These are phyloP conservation scores for Polydrusus tereticollis DNA, from an alignment of 2,888 invertebrate species.

Conservation along the genomic window DNA sequence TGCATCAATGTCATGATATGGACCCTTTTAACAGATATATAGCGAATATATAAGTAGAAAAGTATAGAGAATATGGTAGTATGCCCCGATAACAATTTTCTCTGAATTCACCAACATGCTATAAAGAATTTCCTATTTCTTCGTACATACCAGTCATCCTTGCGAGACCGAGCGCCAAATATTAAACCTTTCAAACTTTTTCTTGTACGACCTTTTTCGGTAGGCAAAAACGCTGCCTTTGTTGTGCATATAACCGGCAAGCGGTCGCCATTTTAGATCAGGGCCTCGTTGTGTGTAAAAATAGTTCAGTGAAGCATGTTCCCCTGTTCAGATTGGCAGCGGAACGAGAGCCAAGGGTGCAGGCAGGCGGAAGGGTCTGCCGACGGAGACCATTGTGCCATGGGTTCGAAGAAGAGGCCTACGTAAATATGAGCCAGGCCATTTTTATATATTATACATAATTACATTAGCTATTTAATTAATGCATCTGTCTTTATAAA, in stretches of 20 bases:
- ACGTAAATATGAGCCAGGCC: constrained; percentile 14
- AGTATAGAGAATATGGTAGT: too few species aligned
- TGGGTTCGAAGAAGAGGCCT: constrained; percentile 20
- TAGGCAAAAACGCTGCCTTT: constrained; percentile 29
- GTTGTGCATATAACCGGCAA: constrained; percentile 23
- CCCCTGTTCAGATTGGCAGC: constrained; percentile 63
- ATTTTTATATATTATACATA: background rate
- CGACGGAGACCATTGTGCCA: constrained; percentile 34
- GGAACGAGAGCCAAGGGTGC: constrained; percentile 56
- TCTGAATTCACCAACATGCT: background rate
- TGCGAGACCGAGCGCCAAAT: background rate
- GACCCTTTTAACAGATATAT: too few species aligned
- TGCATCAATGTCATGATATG: too few species aligned
- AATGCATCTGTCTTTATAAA: too few species aligned
- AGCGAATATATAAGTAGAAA: too few species aligned
- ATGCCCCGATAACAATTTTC: too few species aligned
- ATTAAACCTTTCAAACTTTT: constrained; percentile 32
- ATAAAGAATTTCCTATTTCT: background rate
- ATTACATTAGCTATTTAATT: too few species aligned
- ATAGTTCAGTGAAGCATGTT: constrained; percentile 67
- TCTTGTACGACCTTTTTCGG: constrained; percentile 21
- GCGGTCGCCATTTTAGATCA: constrained; percentile 64
- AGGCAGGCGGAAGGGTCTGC: constrained; percentile 21
- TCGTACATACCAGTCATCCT: background rate
- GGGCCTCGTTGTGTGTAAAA: constrained; percentile 65